These are phyloP conservation scores for Penaeus vannamei DNA, from an alignment of 1,140 invertebrate genomes.

Conservation along the genomic window DNA sequence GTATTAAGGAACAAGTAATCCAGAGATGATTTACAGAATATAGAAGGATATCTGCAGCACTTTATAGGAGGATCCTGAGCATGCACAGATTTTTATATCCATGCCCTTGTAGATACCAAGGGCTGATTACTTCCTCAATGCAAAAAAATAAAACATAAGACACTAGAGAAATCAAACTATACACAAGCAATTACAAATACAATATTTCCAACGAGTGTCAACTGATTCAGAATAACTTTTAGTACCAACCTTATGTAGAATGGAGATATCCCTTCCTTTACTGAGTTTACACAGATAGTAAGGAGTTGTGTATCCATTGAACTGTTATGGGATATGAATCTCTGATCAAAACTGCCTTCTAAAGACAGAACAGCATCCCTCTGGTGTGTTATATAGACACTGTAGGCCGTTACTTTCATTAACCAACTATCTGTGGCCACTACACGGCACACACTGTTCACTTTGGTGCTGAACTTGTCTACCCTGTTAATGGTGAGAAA, in stretches of 20 bases:
- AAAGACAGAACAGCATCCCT: slow-evolving; percentile 83
- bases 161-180: too few relatives aligned
- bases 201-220: too few relatives aligned
- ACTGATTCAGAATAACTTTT: slow-evolving; percentile 25
- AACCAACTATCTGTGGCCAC: slow-evolving; percentile 91
- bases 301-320: slow-evolving; percentile 79
- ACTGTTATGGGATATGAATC: slow-evolving; percentile 74
- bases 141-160: too few relatives aligned
- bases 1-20: too few relatives aligned
- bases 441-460: slow-evolving; percentile 80
- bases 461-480: slow-evolving; percentile 83
- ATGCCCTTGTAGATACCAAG: too few relatives aligned
- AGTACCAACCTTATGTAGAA: slow-evolving; percentile 71
- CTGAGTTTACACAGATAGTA: slow-evolving; percentile 84
- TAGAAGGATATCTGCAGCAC: too few relatives aligned
- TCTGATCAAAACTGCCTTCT: slow-evolving; percentile 78
- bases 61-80: too few relatives aligned
- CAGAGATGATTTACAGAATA: too few relatives aligned
- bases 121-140: too few relatives aligned
- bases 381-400: slow-evolving; percentile 83
- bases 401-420: slow-evolving; percentile 86
- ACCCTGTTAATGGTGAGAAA: slow-evolving; percentile 74
- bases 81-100: too few relatives aligned
- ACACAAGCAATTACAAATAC: too few relatives aligned
- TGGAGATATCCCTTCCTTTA: slow-evolving; percentile 70